Conservation (phyloP, 2,113 vertebrate species). For the Pungitius pungitius region DNA sequence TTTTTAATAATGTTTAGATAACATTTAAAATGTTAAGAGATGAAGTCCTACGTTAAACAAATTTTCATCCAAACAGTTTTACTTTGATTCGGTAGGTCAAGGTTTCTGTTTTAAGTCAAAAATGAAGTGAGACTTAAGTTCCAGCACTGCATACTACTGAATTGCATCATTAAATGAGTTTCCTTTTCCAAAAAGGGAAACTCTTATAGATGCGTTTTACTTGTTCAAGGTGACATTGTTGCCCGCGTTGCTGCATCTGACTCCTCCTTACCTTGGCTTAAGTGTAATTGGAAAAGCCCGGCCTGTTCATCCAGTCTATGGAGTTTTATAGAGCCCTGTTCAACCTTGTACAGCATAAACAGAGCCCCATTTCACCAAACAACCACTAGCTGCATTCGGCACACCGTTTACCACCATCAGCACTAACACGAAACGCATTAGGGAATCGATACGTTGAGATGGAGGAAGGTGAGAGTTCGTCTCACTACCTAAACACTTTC, state of each 20-base stretch:
- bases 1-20: too few relatives aligned
- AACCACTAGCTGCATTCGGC: conserved; percentile 50
- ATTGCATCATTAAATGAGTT: not conserved
- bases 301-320: conserved; percentile 47
- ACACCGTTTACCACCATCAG: conserved; percentile 73
- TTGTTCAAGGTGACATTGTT: conserved; percentile 53
- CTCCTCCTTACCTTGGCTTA: conserved; percentile 48
- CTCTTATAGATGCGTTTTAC: conserved; percentile 7
- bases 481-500: conserved; percentile 45
- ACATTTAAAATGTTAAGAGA: too few relatives aligned
- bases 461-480: conserved; percentile 56
- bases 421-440: conserved; percentile 72
- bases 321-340: conserved; percentile 48
- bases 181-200: conserved; percentile 9
- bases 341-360: conserved; percentile 60
- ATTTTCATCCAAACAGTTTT: not conserved
- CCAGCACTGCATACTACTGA: not conserved
- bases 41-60: not conserved
- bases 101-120: not conserved
- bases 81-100: not conserved
- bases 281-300: conserved; percentile 63
- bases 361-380: conserved; percentile 54
- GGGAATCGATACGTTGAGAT: conserved; percentile 62
- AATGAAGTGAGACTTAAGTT: not conserved
- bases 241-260: conserved; percentile 33